These are phyloP conservation scores for Rhizoglyphus robini DNA, from an alignment of 1,140 invertebrate genomes.

Conservation along the genomic window DNA sequence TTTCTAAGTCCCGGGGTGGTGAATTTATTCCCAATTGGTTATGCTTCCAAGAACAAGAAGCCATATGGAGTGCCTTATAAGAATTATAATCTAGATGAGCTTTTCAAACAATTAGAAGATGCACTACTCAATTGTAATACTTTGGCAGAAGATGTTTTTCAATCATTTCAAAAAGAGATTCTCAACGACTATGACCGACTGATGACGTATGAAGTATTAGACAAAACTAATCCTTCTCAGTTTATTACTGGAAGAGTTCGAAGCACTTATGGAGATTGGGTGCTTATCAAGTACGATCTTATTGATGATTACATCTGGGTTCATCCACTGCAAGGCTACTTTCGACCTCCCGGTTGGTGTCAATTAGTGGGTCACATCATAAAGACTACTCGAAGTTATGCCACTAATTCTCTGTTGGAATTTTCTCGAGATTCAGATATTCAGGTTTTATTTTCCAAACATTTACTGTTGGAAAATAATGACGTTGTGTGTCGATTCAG, in stretches of 20 bases:
- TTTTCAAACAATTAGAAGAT: not conserved
- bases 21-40: not conserved
- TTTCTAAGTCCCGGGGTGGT: not conserved
- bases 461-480: not conserved
- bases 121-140: not conserved
- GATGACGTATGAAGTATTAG: not conserved
- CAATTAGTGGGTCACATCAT: not conserved
- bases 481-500: not conserved
- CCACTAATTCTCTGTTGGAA: not conserved
- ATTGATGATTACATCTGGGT: not conserved
- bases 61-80: not conserved
- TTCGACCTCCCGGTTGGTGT: not conserved
- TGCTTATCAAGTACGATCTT: not conserved
- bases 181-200: not conserved
- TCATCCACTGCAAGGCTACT: not conserved
- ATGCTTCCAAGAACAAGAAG: not conserved
- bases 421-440: not conserved
- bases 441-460: not conserved
- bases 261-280: not conserved
- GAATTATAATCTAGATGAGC: not conserved
- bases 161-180: not conserved
- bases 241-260: not conserved
- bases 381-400: not conserved
- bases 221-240: not conserved
- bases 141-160: not conserved